These are phyloP conservation scores for Agelastica alni DNA, from an alignment of 2,888 invertebrate species.

Conservation along the genomic window DNA sequence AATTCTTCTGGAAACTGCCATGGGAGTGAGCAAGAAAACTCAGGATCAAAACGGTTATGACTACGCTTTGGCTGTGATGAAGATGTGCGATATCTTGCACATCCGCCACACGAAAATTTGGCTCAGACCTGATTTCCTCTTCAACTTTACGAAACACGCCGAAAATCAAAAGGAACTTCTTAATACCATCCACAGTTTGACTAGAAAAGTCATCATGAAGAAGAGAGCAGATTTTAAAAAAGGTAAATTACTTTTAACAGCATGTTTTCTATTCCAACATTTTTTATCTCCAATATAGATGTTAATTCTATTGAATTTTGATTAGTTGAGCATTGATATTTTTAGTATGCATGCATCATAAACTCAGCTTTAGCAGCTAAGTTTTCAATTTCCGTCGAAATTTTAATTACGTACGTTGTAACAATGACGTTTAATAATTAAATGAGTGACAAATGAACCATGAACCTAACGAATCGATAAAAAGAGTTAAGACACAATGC, in stretches of 20 bases:
- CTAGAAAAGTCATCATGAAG: conserved; percentile 70
- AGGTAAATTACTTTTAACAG: conserved; percentile 39
- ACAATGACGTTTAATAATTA: no score
- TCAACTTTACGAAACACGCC: conserved; percentile 75
- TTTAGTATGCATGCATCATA: no score
- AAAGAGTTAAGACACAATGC: no score
- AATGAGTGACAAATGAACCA: no score
- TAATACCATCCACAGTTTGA: conserved; percentile 77
- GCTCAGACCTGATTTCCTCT: conserved; percentile 76
- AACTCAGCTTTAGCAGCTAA: no score
- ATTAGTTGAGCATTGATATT: no score
- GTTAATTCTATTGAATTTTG: no score
- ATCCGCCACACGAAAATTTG: conserved; percentile 80
- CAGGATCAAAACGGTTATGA: conserved; percentile 82
- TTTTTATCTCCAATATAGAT: no score
- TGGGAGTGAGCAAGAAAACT: conserved; percentile 84
- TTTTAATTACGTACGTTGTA: no score
- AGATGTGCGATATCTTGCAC: conserved; percentile 86
- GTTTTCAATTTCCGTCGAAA: no score
- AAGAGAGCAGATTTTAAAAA: conserved; percentile 65
- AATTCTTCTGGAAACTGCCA: conserved; percentile 80
- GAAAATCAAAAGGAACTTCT: conserved; percentile 75
- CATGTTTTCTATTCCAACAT: no score
- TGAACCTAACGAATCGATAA: no score
- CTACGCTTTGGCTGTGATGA: conserved; percentile 88